Evolutionary conservation across 1,140 invertebrate genomes (phyloP).

Genomic region (Zeugodacus cucurbitae): DNA sequence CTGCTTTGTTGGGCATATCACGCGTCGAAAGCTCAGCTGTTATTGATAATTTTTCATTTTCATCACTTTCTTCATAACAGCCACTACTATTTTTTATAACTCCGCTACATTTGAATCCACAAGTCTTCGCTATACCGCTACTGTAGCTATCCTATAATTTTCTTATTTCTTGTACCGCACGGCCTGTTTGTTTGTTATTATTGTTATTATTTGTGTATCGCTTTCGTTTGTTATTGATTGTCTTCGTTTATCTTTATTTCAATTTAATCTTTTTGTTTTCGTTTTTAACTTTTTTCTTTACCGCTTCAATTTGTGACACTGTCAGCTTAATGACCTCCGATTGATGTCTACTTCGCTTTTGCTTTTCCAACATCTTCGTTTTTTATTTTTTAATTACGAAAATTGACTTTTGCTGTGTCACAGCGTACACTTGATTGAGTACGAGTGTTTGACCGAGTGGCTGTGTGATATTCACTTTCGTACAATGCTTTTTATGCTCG

Average conservation of each 20-base stretch:
- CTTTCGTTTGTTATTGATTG: conserved; percentile 1
- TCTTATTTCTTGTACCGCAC: neutral
- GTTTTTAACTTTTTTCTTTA: neutral
- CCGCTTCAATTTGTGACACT: neutral
- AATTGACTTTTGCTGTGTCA: neutral
- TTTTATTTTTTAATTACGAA: neutral
- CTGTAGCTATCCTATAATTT: neutral
- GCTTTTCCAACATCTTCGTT: neutral
- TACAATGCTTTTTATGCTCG: neutral
- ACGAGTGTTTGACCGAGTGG: neutral
- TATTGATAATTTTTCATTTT: neutral
- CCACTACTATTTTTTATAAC: neutral
- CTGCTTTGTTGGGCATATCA: neutral
- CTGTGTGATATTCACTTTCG: neutral
- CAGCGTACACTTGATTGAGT: neutral
- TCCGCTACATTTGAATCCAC: neutral
- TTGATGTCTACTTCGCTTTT: neutral
- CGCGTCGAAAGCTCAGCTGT: neutral
- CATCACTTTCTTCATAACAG: neutral
- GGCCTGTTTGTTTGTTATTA: neutral
- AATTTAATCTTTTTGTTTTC: neutral
- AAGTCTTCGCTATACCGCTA: neutral
- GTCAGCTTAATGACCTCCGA: neutral
- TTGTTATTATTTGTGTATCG: neutral
- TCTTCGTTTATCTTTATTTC: neutral